Percentiles rank a stretch among this genome's conserved stretches.
Conservation (phyloP, 1,140 invertebrate genomes). For the Babylonia areolata region DNA sequence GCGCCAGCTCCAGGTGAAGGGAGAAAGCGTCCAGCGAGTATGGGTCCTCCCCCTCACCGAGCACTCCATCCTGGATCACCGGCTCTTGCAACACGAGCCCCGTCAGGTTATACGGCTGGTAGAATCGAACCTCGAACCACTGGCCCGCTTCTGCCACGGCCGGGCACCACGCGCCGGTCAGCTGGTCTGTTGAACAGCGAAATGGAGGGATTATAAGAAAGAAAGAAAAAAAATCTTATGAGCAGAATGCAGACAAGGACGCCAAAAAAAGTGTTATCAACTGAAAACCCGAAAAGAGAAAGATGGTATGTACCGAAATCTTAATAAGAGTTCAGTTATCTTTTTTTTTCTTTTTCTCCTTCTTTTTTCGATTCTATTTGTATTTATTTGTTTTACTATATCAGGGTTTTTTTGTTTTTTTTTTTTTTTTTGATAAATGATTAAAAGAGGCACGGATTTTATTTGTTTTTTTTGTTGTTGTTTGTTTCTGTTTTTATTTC, state of each 20-base stretch:
- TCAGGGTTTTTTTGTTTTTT: too few relatives aligned
- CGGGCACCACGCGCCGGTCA: constrained; percentile 50
- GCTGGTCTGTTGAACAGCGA: constrained; percentile 20
- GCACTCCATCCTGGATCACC: neutral
- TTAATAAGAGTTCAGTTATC: too few relatives aligned
- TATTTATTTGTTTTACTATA: too few relatives aligned
- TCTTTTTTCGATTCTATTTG: too few relatives aligned
- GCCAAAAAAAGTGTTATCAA: neutral
- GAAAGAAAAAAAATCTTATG: neutral
- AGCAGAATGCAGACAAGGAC: neutral
- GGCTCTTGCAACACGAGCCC: constrained; percentile 42
- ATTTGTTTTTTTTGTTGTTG: too few relatives aligned
- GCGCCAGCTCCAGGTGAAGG: constrained; percentile 39
- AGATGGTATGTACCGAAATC: neutral
- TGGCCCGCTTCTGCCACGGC: constrained; percentile 24
- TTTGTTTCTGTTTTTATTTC: too few relatives aligned
- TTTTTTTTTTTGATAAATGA: too few relatives aligned
- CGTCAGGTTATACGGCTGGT: constrained; percentile 38
- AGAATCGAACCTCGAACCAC: constrained; percentile 52
- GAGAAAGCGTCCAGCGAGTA: constrained; percentile 37
- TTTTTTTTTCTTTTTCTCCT: too few relatives aligned
- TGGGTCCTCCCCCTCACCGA: neutral
- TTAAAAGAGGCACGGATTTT: too few relatives aligned
- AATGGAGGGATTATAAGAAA: neutral
- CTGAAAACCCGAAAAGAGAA: neutral